Evolutionary conservation across 2,113 vertebrate species (phyloP).

Genomic region (Hepsetus odoe): DNA sequence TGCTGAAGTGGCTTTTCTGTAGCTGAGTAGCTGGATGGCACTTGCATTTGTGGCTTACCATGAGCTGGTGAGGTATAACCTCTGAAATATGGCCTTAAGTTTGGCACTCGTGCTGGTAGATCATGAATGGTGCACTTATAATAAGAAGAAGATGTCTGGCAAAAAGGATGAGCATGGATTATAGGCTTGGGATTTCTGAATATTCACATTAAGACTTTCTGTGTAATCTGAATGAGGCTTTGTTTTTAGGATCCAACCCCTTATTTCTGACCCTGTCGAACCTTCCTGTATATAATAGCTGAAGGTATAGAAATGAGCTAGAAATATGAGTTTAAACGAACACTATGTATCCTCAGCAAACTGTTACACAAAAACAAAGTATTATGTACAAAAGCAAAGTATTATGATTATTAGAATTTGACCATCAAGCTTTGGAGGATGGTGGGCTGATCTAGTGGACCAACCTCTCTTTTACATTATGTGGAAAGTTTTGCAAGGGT

Average conservation of each 20-base stretch:
- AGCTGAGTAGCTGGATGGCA: slow-evolving; percentile 7
- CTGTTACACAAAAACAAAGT: too few relatives aligned
- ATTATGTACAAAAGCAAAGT: too few relatives aligned
- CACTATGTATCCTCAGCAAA: too few relatives aligned
- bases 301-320: background rate
- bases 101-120: background rate
- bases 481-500: too few relatives aligned
- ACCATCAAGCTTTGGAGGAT: too few relatives aligned
- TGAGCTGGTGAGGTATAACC: background rate
- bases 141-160: background rate
- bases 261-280: background rate
- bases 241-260: background rate
- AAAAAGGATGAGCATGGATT: background rate
- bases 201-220: background rate
- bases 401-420: too few relatives aligned
- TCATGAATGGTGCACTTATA: slow-evolving; percentile 9
- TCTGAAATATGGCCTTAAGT: slow-evolving; percentile 29
- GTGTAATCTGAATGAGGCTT: background rate
- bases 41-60: slow-evolving; percentile 5
- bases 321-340: too few relatives aligned
- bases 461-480: too few relatives aligned
- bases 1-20: slow-evolving; percentile 13
- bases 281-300: background rate
- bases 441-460: too few relatives aligned
- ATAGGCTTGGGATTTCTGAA: background rate